Base-by-base conservation (phyloP, 2,797 vertebrate species). In the Clarias laeviceps region DNA sequence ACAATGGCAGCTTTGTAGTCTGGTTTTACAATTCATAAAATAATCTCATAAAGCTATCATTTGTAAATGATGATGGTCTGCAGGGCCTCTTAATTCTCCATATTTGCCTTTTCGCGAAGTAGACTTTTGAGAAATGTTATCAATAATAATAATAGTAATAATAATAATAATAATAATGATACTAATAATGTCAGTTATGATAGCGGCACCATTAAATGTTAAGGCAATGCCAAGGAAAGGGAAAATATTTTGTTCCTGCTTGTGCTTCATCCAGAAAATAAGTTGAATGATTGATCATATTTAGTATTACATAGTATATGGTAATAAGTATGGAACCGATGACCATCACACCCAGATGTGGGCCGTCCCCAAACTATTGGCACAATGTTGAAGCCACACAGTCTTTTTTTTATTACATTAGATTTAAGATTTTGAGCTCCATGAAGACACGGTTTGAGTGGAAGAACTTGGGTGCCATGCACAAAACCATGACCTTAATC, bases 1-100 rank as follows among this genome's bases (percentile, higher is more conserved):
- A 82, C 61, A 82, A 85, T 82, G 70, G 84, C 45, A 81, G 77
- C 72, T 72, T 80, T 80, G 70, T 45, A 27, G 40, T 56, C 32
- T 74, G 70, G 15, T 66, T 82, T 56, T 74, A 85, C 29, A 50
- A 61, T 61, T 82, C 84, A 74, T 85, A 82, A 82, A 85, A 76
- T 82, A 82, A 32, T 62, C 56, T 57, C 45, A 45, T 85, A 76
- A 82, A 85, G 18, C 78, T 54, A 37, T 74, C 84, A 57, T 57
- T 82, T 50, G 68, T 32, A 17, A 74, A 11, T 27, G 15, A 82
- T 74, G 59, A 74, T 54, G 40, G 77, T 81, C 68, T 81, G 27
- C 17, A 73, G 20, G 20, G 37, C 69, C 69, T 80, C 37, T 37
- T 81, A 81, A 50, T 73, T 85, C 59, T 74, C 20, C 61, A 45